Conservation (phyloP, 2,888 invertebrate genomes). For the Patella pellucida region DNA sequence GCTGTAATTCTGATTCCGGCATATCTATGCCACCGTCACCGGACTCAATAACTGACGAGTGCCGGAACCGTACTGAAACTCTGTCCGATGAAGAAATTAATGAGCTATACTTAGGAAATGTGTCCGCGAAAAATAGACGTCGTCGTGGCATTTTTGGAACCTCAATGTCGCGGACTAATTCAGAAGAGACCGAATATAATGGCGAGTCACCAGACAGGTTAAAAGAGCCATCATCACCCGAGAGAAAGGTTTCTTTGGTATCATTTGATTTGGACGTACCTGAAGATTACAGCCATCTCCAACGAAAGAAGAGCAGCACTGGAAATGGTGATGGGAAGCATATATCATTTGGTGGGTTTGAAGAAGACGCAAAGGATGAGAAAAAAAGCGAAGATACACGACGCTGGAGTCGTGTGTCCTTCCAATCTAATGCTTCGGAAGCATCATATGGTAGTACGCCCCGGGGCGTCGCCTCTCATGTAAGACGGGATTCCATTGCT, state of each 20-base stretch:
- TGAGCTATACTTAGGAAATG: conserved; percentile 39
- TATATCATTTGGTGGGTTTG: conserved; percentile 3
- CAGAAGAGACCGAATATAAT: not conserved
- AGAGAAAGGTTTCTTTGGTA: not conserved
- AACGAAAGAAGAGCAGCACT: not conserved
- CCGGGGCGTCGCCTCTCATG: conserved; percentile 33
- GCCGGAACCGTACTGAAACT: conserved; percentile 9
- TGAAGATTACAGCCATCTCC: not conserved
- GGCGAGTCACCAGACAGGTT: not conserved
- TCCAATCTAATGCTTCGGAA: not conserved
- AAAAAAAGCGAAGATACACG: not conserved
- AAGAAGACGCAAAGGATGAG: not conserved
- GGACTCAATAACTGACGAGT: not conserved
- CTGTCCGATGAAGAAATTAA: conserved; percentile 37
- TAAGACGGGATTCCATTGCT: conserved; percentile 55
- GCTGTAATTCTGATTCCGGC: not conserved
- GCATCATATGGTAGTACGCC: not conserved
- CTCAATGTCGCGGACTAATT: not conserved
- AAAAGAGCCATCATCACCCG: not conserved
- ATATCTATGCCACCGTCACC: not conserved
- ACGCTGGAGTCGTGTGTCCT: not conserved
- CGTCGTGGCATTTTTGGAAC: conserved; percentile 16
- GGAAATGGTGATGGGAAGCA: not conserved
- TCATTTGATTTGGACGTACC: not conserved
- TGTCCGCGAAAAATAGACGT: conserved; percentile 29